Conservation (phyloP, 35 echinoderm and acorn worm genomes). For the Lytechinus variegatus region DNA sequence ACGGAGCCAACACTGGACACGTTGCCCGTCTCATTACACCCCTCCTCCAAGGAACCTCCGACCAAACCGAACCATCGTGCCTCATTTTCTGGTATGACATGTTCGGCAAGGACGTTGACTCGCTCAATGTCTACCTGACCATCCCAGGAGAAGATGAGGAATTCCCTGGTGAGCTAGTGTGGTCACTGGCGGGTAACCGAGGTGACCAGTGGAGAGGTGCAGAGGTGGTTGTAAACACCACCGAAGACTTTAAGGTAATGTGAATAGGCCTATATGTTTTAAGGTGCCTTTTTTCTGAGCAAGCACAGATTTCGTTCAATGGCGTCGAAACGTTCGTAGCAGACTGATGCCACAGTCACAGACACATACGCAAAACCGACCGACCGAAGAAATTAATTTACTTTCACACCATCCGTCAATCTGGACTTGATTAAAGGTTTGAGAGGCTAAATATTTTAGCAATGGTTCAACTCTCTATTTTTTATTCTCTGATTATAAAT, state of each 20-base stretch:
- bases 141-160: neutral
- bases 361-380: too few relatives aligned
- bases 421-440: too few relatives aligned
- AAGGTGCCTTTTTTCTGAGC: too few relatives aligned
- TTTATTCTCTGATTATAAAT: too few relatives aligned
- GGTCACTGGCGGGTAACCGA: slow-evolving; percentile 60
- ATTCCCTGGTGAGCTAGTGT: slow-evolving; percentile 29
- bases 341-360: too few relatives aligned
- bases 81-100: slow-evolving; percentile 92
- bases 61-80: slow-evolving; percentile 44
- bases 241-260: neutral
- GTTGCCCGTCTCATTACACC: slow-evolving; percentile 69
- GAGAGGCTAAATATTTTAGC: too few relatives aligned
- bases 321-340: too few relatives aligned
- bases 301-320: too few relatives aligned
- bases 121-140: slow-evolving; percentile 69
- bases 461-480: too few relatives aligned
- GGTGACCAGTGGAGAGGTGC: slow-evolving; percentile 66
- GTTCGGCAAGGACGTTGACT: slow-evolving; percentile 76
- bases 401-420: too few relatives aligned
- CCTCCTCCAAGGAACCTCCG: neutral
- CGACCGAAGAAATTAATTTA: too few relatives aligned
- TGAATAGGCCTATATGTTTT: too few relatives aligned
- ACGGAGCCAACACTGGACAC: neutral
- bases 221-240: neutral